phyloP scores from a whole-genome alignment of 1,140 invertebrate genomes.

The Euwallacea fornicatus region DNA sequence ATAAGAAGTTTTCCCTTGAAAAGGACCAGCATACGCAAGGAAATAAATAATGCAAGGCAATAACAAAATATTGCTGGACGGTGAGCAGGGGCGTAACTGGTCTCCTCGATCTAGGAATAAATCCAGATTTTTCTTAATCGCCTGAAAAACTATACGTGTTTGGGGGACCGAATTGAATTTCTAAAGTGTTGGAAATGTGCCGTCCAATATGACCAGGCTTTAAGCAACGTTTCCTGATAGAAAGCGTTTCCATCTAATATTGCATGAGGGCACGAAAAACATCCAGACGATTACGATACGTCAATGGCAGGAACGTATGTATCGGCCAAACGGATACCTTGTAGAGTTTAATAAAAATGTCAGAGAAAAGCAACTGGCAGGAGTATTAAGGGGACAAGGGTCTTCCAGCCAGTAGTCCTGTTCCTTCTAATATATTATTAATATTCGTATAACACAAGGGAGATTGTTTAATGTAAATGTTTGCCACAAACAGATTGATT shows the following conservation, averaged over 20 bases:
- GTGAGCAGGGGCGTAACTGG: constrained; percentile 39
- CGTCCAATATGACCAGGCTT: background rate
- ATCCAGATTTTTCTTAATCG: too few relatives aligned
- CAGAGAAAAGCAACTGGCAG: constrained; percentile 43
- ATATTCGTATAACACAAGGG: constrained; percentile 40
- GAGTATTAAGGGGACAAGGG: constrained; percentile 40
- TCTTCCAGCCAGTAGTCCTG: constrained; percentile 30
- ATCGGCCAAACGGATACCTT: constrained; percentile 39
- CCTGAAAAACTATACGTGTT: too few relatives aligned
- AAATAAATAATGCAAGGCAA: constrained; percentile 51
- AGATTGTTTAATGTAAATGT: constrained; percentile 41
- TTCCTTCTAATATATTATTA: constrained; percentile 43
- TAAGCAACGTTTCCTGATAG: constrained; percentile 2
- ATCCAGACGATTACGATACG: constrained; percentile 22
- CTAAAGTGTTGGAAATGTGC: constrained; percentile 1
- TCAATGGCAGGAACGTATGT: constrained; percentile 33
- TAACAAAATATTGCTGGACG: constrained; percentile 50
- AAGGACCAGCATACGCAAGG: constrained; percentile 44
- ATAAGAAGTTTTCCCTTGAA: constrained; percentile 38
- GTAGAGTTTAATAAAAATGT: constrained; percentile 50
- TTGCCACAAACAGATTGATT: constrained; percentile 20
- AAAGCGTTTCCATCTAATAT: constrained; percentile 9
- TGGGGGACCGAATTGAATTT: background rate
- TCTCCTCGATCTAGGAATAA: background rate
- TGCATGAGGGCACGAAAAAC: constrained; percentile 16